These are phyloP conservation scores for Rhinopomastus cyanomelas DNA, from an alignment of 2,113 vertebrate species.

Conservation along the genomic window DNA sequence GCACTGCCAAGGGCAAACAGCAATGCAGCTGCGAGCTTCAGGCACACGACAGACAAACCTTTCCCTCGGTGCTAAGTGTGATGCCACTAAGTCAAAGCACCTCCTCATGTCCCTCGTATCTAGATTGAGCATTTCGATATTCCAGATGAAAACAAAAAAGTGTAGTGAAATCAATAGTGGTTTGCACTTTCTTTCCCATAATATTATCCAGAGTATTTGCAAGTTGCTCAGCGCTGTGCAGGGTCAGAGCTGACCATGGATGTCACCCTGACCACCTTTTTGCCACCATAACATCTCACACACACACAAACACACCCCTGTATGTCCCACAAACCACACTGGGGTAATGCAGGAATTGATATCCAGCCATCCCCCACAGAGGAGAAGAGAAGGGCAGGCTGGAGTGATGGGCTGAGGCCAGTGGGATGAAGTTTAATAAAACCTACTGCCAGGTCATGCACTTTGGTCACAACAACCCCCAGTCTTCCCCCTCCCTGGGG, in stretches of 20 bases:
- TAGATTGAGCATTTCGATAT: no score
- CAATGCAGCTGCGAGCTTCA: background rate
- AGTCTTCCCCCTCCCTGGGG: no score
- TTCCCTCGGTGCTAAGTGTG: background rate
- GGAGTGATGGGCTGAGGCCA: no score
- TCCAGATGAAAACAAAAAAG: background rate
- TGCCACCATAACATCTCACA: background rate
- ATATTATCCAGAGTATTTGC: background rate
- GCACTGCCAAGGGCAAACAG: background rate
- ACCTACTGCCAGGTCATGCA: no score
- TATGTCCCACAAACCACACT: background rate
- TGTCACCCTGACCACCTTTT: background rate
- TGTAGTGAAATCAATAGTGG: background rate
- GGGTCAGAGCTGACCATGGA: accelerated
- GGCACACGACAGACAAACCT: background rate
- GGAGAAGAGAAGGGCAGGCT: no score
- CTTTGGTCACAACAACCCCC: no score
- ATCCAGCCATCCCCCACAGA: background rate
- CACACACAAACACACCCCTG: no score
- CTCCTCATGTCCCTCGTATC: background rate
- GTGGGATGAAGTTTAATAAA: no score
- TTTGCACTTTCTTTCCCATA: accelerated
- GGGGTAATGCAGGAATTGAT: background rate
- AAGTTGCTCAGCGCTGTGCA: background rate
- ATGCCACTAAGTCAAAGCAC: background rate